These are phyloP conservation scores for Onthophagus sagittarius DNA, from an alignment of 2,888 invertebrate genomes.

Conservation along the genomic window DNA sequence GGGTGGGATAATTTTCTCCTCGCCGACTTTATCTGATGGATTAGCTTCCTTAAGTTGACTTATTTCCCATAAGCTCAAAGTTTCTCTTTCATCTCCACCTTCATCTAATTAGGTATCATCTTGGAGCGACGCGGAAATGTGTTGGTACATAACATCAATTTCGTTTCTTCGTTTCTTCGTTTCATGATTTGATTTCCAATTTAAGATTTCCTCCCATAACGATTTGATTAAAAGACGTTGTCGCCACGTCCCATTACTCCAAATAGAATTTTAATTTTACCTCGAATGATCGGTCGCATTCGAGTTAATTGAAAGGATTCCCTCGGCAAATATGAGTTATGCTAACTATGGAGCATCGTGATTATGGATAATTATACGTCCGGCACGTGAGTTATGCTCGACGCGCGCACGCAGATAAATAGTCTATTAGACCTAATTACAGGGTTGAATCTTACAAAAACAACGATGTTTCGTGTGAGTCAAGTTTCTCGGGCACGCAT, in stretches of 20 bases:
- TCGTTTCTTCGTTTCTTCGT: too few species aligned
- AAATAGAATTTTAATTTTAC: background rate
- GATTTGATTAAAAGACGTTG: background rate
- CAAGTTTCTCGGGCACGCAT: background rate
- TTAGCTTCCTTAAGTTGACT: background rate
- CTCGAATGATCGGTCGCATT: background rate
- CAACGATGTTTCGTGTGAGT: background rate
- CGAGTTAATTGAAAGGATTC: background rate
- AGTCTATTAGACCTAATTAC: background rate
- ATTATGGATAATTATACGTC: background rate
- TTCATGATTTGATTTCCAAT: background rate
- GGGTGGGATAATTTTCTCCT: background rate
- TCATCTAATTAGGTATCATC: background rate
- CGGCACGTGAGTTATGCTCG: background rate
- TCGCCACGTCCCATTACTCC: background rate
- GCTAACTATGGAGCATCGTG: background rate
- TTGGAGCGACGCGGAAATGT: background rate
- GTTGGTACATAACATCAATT: background rate
- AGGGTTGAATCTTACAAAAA: background rate
- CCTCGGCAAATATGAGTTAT: background rate
- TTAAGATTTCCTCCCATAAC: background rate
- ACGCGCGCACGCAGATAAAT: background rate
- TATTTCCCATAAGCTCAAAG: background rate
- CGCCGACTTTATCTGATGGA: background rate
- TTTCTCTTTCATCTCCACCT: background rate